Evolutionary conservation across 1,140 invertebrate species (phyloP), one percentile per base, ranked within the genome.

Genomic region (Euura saliciscinereae): DNA sequence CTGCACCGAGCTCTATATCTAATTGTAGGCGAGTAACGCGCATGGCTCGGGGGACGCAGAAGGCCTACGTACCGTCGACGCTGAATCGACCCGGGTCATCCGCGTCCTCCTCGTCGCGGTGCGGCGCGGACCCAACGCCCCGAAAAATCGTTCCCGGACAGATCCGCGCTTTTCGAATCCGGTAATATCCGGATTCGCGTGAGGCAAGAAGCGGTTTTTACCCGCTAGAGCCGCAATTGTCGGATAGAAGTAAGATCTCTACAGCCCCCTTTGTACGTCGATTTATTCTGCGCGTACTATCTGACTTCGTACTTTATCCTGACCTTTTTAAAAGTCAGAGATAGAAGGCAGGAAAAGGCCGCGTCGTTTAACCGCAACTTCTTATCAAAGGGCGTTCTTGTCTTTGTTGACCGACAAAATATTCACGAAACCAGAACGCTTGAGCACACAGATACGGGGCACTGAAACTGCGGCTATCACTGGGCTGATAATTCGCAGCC

Each of bases 241-340:
- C 28, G 28, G 28, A 28, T 28, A 28, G 28, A 28, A 28, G 28
- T 28, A 28, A 28, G 28, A 28, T 28, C 28, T 28, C 28, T n/a
- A n/a, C n/a, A 28, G 28, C 0, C 28, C 28, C 28, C 28, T 28
- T 28, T 28, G 28, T 28, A 28, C 28, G 28, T 28, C 28, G 28
- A 28, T 28, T 28, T 28, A 28, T 28, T 28, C 28, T 28, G 28
- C 28, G 28, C 28, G 28, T 28, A 28, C 28, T 28, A 28, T 28
- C 28, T 28, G 28, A 28, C 28, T 28, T 28, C 28, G 28, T 28
- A 28, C 28, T 28, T 28, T 28, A 59, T 59, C 13, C 51, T 59
- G 13, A 59, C 51, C 51, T 59, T 59, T n/a, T 59, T n/a, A 59
- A 59, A 59, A 59, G 51, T 59, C 51, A 59, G 51, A 59, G 51